Conservation (phyloP, 30 jellyfish, hydroid and myxozoan genomes). For the Aurelia sp. region DNA sequence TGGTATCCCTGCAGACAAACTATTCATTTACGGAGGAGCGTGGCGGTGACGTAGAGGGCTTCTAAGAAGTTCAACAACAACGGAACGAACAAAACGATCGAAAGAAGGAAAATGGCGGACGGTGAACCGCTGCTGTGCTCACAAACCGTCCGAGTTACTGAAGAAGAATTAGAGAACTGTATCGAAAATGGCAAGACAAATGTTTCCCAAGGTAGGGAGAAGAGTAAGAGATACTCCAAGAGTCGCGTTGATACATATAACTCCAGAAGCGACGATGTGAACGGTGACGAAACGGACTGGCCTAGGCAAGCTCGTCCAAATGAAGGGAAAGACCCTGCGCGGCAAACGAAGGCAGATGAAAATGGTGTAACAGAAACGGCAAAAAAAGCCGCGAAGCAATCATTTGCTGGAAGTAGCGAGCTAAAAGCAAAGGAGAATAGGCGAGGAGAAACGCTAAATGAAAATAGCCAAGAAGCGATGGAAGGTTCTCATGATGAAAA, state of each 20-base stretch:
- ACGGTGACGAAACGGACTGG: background rate
- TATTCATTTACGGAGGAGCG: background rate
- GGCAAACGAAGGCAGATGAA: too few relatives aligned
- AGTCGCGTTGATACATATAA: conserved; percentile 10
- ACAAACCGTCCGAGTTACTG: conserved; percentile 14
- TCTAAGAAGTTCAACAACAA: conserved; percentile 22
- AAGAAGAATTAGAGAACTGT: conserved; percentile 11
- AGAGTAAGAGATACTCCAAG: conserved; percentile 10
- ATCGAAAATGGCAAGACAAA: background rate
- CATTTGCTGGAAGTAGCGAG: too few relatives aligned
- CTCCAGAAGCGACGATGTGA: background rate
- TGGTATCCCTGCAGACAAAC: too few relatives aligned
- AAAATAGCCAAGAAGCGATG: too few relatives aligned
- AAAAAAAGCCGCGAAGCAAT: too few relatives aligned
- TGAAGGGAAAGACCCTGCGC: conserved; percentile 5
- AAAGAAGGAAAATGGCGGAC: conserved; percentile 23
- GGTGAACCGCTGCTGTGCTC: background rate
- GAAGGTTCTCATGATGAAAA: background rate
- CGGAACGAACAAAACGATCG: background rate
- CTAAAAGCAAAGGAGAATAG: too few relatives aligned
- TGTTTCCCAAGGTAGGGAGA: background rate
- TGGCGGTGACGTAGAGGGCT: background rate
- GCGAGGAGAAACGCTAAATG: too few relatives aligned
- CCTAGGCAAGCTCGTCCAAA: background rate
- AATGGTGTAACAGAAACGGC: too few relatives aligned